Evolutionary conservation across 2,113 vertebrate genomes (phyloP).

Genomic region (Rhinichthys klamathensis): DNA sequence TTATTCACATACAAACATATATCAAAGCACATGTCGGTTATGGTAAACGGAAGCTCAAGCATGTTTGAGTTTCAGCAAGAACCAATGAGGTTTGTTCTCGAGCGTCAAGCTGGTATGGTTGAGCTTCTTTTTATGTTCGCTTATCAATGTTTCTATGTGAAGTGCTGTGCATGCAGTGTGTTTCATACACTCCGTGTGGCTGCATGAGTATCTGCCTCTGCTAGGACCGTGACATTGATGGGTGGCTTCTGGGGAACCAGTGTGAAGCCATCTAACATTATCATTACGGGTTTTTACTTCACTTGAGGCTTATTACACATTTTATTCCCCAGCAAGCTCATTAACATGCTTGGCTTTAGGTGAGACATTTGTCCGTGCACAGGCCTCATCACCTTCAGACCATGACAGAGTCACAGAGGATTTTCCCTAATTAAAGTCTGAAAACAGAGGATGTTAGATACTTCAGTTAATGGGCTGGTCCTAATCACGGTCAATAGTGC

Average conservation of each 20-base stretch:
- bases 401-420: not conserved
- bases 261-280: constrained; percentile 12
- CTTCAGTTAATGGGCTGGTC: not conserved
- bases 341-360: constrained; percentile 31
- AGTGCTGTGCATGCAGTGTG: not conserved
- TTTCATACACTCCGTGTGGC: not conserved
- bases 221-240: not conserved
- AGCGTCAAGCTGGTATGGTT: too few species aligned
- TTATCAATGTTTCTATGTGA: not conserved
- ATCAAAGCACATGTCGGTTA: too few species aligned
- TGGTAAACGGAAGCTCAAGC: too few species aligned
- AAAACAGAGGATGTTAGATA: not conserved
- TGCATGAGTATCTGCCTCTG: not conserved
- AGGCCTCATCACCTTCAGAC: constrained; percentile 21
- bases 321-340: not conserved
- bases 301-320: not conserved
- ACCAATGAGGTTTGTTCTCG: too few species aligned
- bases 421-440: not conserved
- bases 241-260: not conserved
- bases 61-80: too few species aligned
- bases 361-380: constrained; percentile 36
- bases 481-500: constrained; percentile 1
- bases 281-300: not conserved
- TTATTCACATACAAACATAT: too few species aligned
- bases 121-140: too few species aligned